Conservation (phyloP, 2,797 vertebrate species). For the Protonibea diacanthus region DNA sequence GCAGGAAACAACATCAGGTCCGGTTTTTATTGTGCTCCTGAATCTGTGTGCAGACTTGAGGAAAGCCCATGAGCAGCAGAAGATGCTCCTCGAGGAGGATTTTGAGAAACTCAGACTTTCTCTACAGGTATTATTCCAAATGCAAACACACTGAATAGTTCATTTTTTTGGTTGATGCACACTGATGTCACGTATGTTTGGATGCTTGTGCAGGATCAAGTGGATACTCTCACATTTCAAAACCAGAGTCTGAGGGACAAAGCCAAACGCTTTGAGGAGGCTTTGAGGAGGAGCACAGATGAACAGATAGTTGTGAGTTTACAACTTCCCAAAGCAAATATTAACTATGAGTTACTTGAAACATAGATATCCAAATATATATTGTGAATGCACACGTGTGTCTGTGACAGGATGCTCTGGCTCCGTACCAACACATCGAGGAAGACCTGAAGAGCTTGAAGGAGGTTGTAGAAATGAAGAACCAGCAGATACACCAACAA, state of each 20-base stretch:
- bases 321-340: not conserved
- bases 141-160: not conserved
- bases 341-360: not conserved
- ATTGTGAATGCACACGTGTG: conserved; percentile 6
- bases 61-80: conserved; percentile 92
- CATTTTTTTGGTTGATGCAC: not conserved
- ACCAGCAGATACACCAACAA: conserved; percentile 96
- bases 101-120: conserved; percentile 94
- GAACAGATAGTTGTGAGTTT: conserved; percentile 93
- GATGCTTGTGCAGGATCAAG: conserved; percentile 90
- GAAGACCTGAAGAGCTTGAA: conserved; percentile 95
- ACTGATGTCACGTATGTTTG: conserved; percentile 2
- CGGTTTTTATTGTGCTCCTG: conserved; percentile 1
- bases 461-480: conserved; percentile 97
- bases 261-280: conserved; percentile 96
- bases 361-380: not conserved
- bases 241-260: conserved; percentile 93
- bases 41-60: conserved; percentile 87
- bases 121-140: conserved; percentile 87
- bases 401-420: conserved; percentile 88
- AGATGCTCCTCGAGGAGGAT: conserved; percentile 90
- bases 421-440: conserved; percentile 95
- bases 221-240: conserved; percentile 96
- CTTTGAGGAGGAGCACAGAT: conserved; percentile 92
- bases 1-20: conserved; percentile 3